These are phyloP conservation scores for Tachypleus tridentatus DNA, from an alignment of 1,140 invertebrate genomes.

Conservation along the genomic window DNA sequence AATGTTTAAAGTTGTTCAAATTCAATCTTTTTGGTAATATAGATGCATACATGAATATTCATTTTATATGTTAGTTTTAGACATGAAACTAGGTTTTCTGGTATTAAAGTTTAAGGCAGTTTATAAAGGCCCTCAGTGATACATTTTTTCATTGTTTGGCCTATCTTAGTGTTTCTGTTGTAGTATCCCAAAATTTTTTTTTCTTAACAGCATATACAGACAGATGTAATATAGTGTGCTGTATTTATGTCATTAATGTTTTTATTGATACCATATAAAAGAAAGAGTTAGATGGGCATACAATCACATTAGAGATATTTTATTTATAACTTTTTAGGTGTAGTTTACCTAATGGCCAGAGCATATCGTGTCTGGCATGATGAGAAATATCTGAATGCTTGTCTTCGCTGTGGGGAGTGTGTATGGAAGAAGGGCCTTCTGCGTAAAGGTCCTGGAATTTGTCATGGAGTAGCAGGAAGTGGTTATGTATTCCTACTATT, in stretches of 20 bases:
- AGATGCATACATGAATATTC: too few species aligned
- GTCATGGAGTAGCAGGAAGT: constrained; percentile 74
- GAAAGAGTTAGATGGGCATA: background rate
- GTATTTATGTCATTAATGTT: background rate
- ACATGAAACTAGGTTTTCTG: too few species aligned
- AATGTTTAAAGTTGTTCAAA: too few species aligned
- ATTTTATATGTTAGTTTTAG: too few species aligned
- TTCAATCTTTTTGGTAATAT: too few species aligned
- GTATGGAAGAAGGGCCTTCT: constrained; percentile 68
- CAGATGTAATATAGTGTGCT: too few species aligned
- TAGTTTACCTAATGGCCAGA: constrained; percentile 65
- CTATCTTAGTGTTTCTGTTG: too few species aligned
- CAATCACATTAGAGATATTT: constrained; percentile 9
- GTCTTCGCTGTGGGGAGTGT: constrained; percentile 53
- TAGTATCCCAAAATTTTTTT: too few species aligned
- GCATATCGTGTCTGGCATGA: constrained; percentile 63
- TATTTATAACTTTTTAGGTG: constrained; percentile 37
- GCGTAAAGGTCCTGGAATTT: constrained; percentile 65
- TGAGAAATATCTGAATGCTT: constrained; percentile 54
- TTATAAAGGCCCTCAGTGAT: too few species aligned
- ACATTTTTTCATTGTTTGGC: too few species aligned
- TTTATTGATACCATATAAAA: background rate
- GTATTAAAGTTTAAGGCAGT: too few species aligned
- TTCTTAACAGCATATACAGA: too few species aligned
- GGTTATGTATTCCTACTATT: constrained; percentile 71